Conservation (phyloP, 2,113 vertebrate species). For the Bombycilla garrulus region DNA sequence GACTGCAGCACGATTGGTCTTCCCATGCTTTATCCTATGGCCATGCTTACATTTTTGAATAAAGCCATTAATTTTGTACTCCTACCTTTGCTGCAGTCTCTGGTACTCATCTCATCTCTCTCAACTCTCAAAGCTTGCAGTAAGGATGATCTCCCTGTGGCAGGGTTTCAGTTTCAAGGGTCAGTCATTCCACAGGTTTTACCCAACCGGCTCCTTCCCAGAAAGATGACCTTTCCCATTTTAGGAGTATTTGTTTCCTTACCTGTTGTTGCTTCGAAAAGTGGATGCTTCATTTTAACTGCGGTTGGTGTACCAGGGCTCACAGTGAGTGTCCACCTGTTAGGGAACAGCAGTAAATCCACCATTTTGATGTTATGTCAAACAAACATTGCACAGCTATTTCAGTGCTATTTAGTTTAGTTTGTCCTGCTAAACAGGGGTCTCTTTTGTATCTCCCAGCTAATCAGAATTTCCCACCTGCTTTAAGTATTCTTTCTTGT, state of each 20-base stretch:
- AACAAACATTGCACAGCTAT: background rate
- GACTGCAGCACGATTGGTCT: background rate
- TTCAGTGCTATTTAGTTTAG: background rate
- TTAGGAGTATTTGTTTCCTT: background rate
- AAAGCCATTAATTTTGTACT: background rate
- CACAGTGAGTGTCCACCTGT: background rate
- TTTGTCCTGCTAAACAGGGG: background rate
- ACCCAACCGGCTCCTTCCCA: background rate
- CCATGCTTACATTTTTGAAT: background rate
- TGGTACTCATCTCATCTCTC: background rate
- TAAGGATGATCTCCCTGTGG: background rate
- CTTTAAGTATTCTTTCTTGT: background rate
- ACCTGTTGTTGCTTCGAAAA: background rate
- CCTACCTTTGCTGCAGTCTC: background rate
- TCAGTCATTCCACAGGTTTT: background rate
- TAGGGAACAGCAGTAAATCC: background rate
- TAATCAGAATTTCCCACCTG: background rate
- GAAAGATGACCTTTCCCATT: background rate
- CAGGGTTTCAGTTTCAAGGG: background rate
- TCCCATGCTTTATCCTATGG: background rate
- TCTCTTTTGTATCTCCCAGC: background rate
- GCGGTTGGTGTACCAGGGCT: background rate
- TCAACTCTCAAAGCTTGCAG: background rate
- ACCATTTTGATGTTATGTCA: background rate
- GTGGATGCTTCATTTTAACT: background rate